Percentiles rank a stretch among this genome's conserved stretches.
Conservation (phyloP, 2,797 vertebrate species). For the Micropoecilia bifurca region DNA sequence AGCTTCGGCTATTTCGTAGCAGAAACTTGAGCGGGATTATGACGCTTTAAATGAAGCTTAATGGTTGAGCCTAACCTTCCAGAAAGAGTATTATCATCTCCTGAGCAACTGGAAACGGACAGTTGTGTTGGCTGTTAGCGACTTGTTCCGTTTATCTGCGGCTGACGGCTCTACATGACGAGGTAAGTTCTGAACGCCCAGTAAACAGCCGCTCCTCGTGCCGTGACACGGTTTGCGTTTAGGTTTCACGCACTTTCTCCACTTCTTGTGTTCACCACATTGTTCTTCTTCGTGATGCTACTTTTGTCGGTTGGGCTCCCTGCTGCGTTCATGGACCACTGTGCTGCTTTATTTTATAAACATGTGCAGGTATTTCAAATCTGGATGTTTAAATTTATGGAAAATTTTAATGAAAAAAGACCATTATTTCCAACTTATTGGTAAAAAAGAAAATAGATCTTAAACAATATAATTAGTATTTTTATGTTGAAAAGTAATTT, state of each 20-base stretch:
- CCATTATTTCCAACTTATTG: too few species aligned
- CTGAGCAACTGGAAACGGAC: conserved; percentile 18
- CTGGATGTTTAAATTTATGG: too few species aligned
- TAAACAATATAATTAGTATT: too few species aligned
- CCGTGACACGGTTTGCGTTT: too few species aligned
- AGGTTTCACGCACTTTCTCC: neutral
- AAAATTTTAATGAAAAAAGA: too few species aligned
- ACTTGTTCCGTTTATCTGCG: conserved; percentile 24
- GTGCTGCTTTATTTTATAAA: neutral
- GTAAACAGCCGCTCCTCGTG: neutral
- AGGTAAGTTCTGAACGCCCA: conserved; percentile 30
- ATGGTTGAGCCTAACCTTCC: neutral
- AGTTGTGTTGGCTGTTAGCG: conserved; percentile 9
- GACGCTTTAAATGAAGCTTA: neutral
- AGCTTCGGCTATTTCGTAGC: neutral
- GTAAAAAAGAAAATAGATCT: too few species aligned
- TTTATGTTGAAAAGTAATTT: too few species aligned
- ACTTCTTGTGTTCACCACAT: neutral
- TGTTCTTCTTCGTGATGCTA: conserved; percentile 17
- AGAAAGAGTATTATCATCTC: conserved; percentile 23
- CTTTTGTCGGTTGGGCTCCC: neutral
- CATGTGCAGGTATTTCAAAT: neutral
- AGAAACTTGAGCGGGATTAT: neutral
- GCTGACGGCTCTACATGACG: conserved; percentile 12
- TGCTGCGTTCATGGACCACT: conserved; percentile 6